Evolutionary conservation across 2,888 invertebrate species (phyloP), one percentile per base, ranked within the genome.

Genomic region (Alitta virens): DNA sequence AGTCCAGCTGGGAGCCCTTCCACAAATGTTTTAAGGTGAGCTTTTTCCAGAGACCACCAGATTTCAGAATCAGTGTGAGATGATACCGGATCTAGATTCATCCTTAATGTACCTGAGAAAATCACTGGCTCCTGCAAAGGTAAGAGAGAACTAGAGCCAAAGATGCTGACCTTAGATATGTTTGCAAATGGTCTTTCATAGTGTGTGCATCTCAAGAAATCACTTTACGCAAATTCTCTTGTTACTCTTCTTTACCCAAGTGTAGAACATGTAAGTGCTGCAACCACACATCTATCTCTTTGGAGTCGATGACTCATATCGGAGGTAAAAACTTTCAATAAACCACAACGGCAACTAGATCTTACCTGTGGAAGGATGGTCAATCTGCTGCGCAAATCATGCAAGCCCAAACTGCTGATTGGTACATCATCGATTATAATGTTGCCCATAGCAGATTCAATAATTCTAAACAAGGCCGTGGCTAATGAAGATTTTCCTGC

Each of bases 11-110:
- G 81, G 58, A 94, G 85, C 85, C 88, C 86, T 82, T 89, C 85
- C 2, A 93, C 90, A 78, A 93, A 95, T 12, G 84, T 71, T 82
- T 91, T 91, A 56, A 96, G 86, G 85, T 96, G 94, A 0, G 94
- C 91, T 75, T 91, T 88, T 73, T 93, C 91, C 38, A 96, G 82
- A 21, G 93, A 89, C 60, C 86, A 86, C 95, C 95, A 96, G 53
- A 97, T 82, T 60, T 92, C 89, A 0, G 89, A 89, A 75, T 96
- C 96, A 7, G 18, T 83, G 82, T 90, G 87, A 1, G 81, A 80
- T 71, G 87, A 85, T 82, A 94, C 92, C 2, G 95, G 95, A 85
- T 95, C 95, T 67, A 95, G 85, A 85, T 95, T 95, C 83, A 91
- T 86, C 57, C 95, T 86, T 71, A 95, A 84, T 5, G 89, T 89